These are phyloP conservation scores for Parnassius mnemosyne DNA, from an alignment of 2,888 invertebrate genomes.

Conservation along the genomic window DNA sequence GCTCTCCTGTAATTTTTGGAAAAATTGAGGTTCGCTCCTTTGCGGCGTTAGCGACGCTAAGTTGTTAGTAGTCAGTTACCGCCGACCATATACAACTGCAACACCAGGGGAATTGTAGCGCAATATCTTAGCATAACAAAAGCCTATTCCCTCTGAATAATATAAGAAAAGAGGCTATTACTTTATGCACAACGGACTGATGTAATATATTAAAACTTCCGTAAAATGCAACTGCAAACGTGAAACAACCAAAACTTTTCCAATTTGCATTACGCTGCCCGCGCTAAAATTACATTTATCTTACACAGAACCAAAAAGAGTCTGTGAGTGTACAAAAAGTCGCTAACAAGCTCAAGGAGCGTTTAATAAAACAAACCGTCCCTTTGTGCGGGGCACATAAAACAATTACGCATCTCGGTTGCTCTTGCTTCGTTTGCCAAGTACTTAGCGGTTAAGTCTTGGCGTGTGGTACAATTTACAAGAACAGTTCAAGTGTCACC, in stretches of 20 bases:
- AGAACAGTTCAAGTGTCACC: background rate
- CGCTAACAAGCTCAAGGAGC: slow-evolving; percentile 47
- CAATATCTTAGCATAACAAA: too few species aligned
- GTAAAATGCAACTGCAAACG: background rate
- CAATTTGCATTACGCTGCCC: slow-evolving; percentile 1
- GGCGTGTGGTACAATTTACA: slow-evolving; percentile 30
- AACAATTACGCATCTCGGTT: slow-evolving; percentile 64
- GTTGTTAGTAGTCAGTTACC: too few species aligned
- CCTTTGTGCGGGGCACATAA: slow-evolving; percentile 44
- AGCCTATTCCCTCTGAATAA: too few species aligned
- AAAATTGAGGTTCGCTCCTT: too few species aligned
- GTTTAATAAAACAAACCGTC: slow-evolving; percentile 41
- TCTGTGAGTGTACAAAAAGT: slow-evolving; percentile 6
- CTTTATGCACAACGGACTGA: too few species aligned
- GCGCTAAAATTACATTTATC: slow-evolving; percentile 13
- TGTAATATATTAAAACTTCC: too few species aligned
- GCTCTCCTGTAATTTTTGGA: too few species aligned
- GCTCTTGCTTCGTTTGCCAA: slow-evolving; percentile 54
- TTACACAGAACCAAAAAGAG: background rate
- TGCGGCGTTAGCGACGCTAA: too few species aligned
- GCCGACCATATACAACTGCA: too few species aligned
- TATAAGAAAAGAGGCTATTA: too few species aligned
- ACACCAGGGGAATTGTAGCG: too few species aligned
- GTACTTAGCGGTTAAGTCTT: slow-evolving; percentile 52
- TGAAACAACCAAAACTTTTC: background rate